Base-by-base conservation (phyloP, 2,113 vertebrate genomes). In the Naja naja region DNA sequence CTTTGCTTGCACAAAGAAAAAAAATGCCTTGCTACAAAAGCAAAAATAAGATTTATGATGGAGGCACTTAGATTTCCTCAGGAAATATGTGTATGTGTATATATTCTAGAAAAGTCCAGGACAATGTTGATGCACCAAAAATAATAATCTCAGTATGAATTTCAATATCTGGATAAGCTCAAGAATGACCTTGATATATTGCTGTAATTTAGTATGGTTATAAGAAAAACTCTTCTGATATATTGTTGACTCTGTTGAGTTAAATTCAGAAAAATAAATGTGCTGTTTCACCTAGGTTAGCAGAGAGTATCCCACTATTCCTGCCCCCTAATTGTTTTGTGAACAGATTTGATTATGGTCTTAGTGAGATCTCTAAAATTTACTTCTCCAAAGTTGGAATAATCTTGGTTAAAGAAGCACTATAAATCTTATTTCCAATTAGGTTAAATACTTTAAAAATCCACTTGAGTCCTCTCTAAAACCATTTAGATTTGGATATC, bases 371-470 rank as follows among this genome's bases (percentile, higher is more conserved):
- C 90, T 58, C 2, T 34, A 1, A 92, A 94, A 94, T 95, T 94
- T 88, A 39, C 30, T 93, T 64, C 93, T 91, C 69, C 91, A 94
- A 95, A 91, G 91, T 94, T 95, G 92, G 95, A 92, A 93, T 39
- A 58, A 55, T 87, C 88, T 53, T 91, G 88, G 56, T 95, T 96
- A 94, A 95, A 96, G 94, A 94, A 95, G 45, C 81, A 91, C 54
- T 90, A 90, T 93, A 95, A 96, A 96, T 96, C 96, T 96, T 93
- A 92, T 96, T 96, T 96, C 88, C 95, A 95, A 94, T 97, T 96
- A 96, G 92, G 95, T 94, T 95, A 94, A 95, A 69, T 89, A 94
- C 64, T 94, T 88, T 94, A 97, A 96, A 95, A 88, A 95, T 92
- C 93, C 53, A 49, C 52, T 94, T 94, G 95, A 95, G 87, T 87